Base-by-base conservation (phyloP, 2,113 vertebrate genomes). In the Ursus arctos region DNA sequence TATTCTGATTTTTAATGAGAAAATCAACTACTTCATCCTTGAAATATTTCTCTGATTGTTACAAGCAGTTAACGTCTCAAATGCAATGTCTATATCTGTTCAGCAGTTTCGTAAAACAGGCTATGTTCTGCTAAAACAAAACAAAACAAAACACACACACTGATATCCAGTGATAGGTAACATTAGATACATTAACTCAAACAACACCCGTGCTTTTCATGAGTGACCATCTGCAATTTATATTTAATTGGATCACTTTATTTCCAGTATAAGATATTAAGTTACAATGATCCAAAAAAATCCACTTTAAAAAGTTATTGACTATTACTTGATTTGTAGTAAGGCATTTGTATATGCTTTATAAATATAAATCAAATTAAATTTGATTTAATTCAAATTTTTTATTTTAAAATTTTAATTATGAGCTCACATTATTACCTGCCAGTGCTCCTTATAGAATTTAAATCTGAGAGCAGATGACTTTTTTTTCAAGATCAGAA, bases 331-430 rank as follows among this genome's bases (percentile, higher is more conserved):
- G 40, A 86, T 76, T 80, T 71, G 11, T 22, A 80, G 71, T 87
- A 57, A 93, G 11, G 10, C 5, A 71, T 87, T 90, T 36, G 14
- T 9, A 90, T 43, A 87, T 51, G 19, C 8, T 51, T 97, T 88
- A 21, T 88, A 74, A 92, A 83, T 72, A 31, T 87, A 82, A 47
- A 55, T 63, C 51, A 83, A 47, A 47, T 72, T 72, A 7, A 40
- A 69, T 69, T 49, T 10, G 12, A 36, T 71, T 88, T 19, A 5
- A 43, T 43, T 69, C 18, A 72, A 26, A n/a, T 94, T 15, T 61
- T 84, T 96, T 84, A 95, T 55, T 63, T 94, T 74, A 63, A 85
- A 59, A n/a, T 74, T 51, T 67, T 74, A 93, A 83, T 47, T 96
- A 82, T 88, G 4, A 84, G 22, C 91, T 91, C 26, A 31, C 24